These are phyloP conservation scores for Rotaria macrura DNA, from an alignment of 2,888 invertebrate species.

Conservation along the genomic window DNA sequence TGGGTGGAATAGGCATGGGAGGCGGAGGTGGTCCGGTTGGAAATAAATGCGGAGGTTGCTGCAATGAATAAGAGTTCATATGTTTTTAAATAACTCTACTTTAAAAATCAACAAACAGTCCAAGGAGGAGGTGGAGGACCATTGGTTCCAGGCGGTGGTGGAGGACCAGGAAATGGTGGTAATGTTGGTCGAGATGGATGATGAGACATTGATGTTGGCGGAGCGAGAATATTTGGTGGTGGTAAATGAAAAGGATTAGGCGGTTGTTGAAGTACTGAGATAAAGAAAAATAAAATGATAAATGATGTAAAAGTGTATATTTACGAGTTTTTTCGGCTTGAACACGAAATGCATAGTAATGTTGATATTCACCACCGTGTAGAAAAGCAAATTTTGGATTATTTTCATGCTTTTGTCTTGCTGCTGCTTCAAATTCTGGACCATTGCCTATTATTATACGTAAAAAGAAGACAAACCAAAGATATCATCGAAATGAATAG, in stretches of 20 bases:
- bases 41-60: not conserved
- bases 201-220: not conserved
- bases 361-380: conserved; percentile 94
- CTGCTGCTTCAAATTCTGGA: conserved; percentile 93
- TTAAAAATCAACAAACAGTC: not conserved
- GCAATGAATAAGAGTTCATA: not conserved
- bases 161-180: not conserved
- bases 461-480: conserved; percentile 47
- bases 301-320: conserved; percentile 35
- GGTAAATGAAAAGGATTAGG: conserved; percentile 23
- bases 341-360: conserved; percentile 93
- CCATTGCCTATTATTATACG: conserved; percentile 83
- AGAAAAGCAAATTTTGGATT: conserved; percentile 98
- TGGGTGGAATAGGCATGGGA: conserved; percentile 36
- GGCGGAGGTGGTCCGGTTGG: conserved; percentile 35
- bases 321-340: conserved; percentile 75
- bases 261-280: conserved; percentile 2
- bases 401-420: conserved; percentile 89
- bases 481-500: not conserved
- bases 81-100: not conserved
- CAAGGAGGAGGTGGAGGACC: conserved; percentile 16
- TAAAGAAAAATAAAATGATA: not conserved
- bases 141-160: not conserved
- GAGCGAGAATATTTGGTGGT: conserved; percentile 16
- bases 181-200: not conserved